Evolutionary conservation across 1,140 invertebrate species (phyloP), one percentile per base, ranked within the genome.

Genomic region (Trichoplusia ni): DNA sequence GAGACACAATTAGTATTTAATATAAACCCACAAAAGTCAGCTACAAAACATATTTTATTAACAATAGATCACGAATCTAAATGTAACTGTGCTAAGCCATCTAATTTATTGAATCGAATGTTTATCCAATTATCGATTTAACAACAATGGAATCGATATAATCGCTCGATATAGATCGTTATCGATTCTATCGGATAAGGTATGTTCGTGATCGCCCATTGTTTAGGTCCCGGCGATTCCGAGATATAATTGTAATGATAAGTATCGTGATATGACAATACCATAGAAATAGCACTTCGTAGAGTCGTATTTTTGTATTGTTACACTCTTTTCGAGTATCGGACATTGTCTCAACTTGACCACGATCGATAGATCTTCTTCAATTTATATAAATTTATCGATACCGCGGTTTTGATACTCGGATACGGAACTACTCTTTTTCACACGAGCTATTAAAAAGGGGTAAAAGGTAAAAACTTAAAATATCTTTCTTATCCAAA

Each of bases 101-200:
- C 42, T 60, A 46, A 60, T 60, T 60, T 60, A 60, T 60, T 25
- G 56, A 21, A 60, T 47, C 56, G 56, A 60, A 60, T 60, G 42
- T 60, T 60, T 53, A 53, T 60, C 56, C 56, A 60, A 60, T 60
- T 60, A 60, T 47, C 56, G 56, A 60, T 60, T 25, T 60, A 47
- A 46, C 40, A 46, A 60, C 56, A 60, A 60, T 60, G 56, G 56
- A 35, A 47, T 60, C 56, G 56, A 47, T 60, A 60, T 47, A 47
- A 60, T 60, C 56, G 40, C 29, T 60, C 42, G 56, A 60, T 47
- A 60, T 60, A 21, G 56, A 60, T 60, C 42, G 42, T 14, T 44
- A 60, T 59, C 56, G 18, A 47, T 35, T 33, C 31, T 46, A 35
- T 47, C 29, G 16, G 56, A 35, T 60, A 60, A 60, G 29, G 56